Evolutionary conservation across 2,113 vertebrate species (phyloP).

Genomic region (Zeus faber): DNA sequence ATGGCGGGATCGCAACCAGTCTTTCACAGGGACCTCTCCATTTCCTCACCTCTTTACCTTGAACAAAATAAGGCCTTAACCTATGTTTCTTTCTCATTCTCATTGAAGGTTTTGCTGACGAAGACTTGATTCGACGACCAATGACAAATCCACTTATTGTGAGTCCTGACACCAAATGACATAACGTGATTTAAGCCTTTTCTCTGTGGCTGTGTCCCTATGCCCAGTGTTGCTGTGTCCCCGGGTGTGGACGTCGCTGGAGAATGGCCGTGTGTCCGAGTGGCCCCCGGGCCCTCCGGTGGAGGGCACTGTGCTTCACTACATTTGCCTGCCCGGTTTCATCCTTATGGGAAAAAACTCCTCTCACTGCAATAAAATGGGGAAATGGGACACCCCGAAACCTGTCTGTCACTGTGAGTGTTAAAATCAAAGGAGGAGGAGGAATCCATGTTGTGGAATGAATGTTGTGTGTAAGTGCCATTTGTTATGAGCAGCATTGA

Average conservation of each 20-base stretch:
- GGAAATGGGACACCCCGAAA: slow-evolving; percentile 85
- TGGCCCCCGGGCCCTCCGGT: slow-evolving; percentile 73
- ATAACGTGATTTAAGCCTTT: neutral
- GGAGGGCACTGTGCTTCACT: slow-evolving; percentile 80
- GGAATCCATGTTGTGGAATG: neutral
- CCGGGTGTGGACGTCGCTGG: slow-evolving; percentile 80
- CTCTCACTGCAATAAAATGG: slow-evolving; percentile 80
- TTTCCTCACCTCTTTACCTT: no score
- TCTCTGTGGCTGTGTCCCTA: no score
- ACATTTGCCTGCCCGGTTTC: slow-evolving; percentile 81
- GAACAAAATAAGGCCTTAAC: no score
- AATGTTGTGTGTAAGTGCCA: neutral
- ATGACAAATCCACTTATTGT: no score
- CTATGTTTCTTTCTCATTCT: no score
- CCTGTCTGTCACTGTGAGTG: slow-evolving; percentile 82
- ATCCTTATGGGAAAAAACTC: slow-evolving; percentile 78
- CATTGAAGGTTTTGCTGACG: no score
- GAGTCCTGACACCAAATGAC: no score
- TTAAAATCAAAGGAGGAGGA: neutral
- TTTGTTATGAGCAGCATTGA: neutral
- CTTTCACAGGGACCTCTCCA: no score
- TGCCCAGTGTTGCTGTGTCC: slow-evolving; percentile 80
- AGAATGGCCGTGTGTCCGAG: slow-evolving; percentile 80
- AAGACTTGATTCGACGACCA: no score
- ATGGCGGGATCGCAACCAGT: no score